Percentiles rank a stretch among this genome's conserved stretches.
Evolutionary conservation across 1,140 invertebrate species (phyloP).

Genomic region (Aphidius gifuensis): DNA sequence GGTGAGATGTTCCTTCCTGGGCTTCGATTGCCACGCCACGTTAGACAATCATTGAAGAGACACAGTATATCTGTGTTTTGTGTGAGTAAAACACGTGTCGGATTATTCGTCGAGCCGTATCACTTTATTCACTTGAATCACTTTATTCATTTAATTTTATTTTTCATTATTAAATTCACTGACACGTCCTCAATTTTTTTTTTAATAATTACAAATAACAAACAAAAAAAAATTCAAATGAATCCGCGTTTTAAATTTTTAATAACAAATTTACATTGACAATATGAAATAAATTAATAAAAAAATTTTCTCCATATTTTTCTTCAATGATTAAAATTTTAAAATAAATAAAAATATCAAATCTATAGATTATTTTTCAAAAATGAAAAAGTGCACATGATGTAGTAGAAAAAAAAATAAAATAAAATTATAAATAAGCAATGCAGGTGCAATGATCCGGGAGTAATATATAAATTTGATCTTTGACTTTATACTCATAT

Average conservation of each 20-base stretch:
- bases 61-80: background rate
- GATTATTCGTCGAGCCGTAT: constrained; percentile 30
- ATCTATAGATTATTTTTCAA: too few species aligned
- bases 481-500: constrained; percentile 15
- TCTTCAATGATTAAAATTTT: too few species aligned
- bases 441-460: constrained; percentile 49
- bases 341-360: too few species aligned
- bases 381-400: too few species aligned
- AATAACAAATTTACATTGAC: too few species aligned
- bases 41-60: constrained; percentile 19
- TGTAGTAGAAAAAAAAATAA: background rate
- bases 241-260: too few species aligned
- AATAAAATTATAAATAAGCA: constrained; percentile 39
- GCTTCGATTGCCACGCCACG: constrained; percentile 29
- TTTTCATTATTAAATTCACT: too few species aligned
- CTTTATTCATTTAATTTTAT: constrained; percentile 16
- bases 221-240: background rate
- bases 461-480: constrained; percentile 39
- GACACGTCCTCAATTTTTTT: background rate
- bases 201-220: background rate
- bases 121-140: constrained; percentile 24
- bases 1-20: constrained; percentile 32
- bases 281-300: too few species aligned
- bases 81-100: constrained; percentile 23
- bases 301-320: too few species aligned